phyloP scores from a whole-genome alignment of 2,888 invertebrate genomes.

The Mycalesis mineus region DNA sequence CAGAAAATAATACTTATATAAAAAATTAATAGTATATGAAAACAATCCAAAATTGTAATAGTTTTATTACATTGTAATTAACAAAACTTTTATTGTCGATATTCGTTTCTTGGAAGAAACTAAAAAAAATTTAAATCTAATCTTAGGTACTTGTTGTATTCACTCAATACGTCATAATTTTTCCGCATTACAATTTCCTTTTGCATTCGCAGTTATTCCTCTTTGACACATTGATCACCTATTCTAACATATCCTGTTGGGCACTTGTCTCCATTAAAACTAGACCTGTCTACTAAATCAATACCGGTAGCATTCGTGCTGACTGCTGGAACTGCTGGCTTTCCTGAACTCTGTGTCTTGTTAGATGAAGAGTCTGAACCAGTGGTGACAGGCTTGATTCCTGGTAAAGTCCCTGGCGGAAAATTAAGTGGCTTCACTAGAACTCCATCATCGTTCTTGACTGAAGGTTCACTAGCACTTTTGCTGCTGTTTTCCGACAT shows the following conservation, averaged over 20 bases:
- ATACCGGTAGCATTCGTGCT: neutral
- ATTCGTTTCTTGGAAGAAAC: too few relatives aligned
- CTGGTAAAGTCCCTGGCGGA: neutral
- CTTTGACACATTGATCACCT: slow-evolving; percentile 46
- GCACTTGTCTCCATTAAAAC: slow-evolving; percentile 51
- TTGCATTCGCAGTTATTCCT: neutral
- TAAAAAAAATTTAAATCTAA: too few relatives aligned
- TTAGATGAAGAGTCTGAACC: neutral
- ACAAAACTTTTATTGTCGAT: too few relatives aligned
- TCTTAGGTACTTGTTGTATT: too few relatives aligned
- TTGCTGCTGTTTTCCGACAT: neutral
- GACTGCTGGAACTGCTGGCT: neutral
- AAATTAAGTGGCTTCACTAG: neutral
- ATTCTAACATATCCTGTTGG: slow-evolving; percentile 46
- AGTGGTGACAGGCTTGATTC: neutral
- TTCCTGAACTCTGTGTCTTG: neutral
- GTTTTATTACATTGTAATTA: too few relatives aligned
- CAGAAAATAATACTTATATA: too few relatives aligned
- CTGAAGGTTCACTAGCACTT: neutral
- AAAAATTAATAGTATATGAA: too few relatives aligned
- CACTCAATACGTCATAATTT: too few relatives aligned
- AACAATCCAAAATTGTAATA: too few relatives aligned
- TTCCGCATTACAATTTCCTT: too few relatives aligned
- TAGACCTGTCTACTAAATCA: slow-evolving; percentile 42
- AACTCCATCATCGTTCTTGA: neutral